Evolutionary conservation across 2,797 vertebrate genomes (phyloP).

Genomic region (Lacerta agilis): DNA sequence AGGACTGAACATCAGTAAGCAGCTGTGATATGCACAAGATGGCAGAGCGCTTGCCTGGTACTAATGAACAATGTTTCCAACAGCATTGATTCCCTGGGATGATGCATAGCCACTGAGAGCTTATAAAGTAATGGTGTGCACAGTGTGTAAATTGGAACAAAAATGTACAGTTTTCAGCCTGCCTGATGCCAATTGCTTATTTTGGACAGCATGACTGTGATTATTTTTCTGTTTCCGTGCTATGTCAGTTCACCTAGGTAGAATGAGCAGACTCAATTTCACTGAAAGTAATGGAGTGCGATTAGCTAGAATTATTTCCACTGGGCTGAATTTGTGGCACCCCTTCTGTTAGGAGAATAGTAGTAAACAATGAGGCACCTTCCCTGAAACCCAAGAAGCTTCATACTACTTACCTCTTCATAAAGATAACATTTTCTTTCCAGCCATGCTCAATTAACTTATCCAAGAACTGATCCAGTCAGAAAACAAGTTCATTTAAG

Average conservation of each 20-base stretch:
- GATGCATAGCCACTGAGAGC: constrained; percentile 36
- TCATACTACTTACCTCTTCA: constrained; percentile 73
- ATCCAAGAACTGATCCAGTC: constrained; percentile 78
- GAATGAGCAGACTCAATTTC: constrained; percentile 79
- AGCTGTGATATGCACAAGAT: constrained; percentile 45
- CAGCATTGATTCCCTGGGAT: constrained; percentile 33
- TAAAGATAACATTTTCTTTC: constrained; percentile 76
- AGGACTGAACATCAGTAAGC: constrained; percentile 39
- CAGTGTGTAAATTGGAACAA: constrained; percentile 67
- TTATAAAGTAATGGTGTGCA: constrained; percentile 64
- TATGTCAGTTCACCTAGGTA: constrained; percentile 73
- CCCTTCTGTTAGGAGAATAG: constrained; percentile 82
- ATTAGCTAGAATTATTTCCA: constrained; percentile 84
- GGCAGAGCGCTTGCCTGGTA: constrained; percentile 28
- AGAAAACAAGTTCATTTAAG: constrained; percentile 78
- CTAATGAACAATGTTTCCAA: constrained; percentile 54
- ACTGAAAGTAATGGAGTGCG: constrained; percentile 79
- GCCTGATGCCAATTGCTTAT: constrained; percentile 73
- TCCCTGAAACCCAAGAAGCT: constrained; percentile 69
- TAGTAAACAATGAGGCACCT: constrained; percentile 79
- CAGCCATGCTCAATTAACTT: constrained; percentile 83
- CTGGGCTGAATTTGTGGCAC: constrained; percentile 72
- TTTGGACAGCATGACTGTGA: constrained; percentile 69
- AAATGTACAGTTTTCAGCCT: constrained; percentile 67
- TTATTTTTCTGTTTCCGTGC: constrained; percentile 68